A percentile compares a stretch with the other conserved stretches of the same genome.
These are phyloP conservation scores for Tupaia tana DNA, from an alignment of 2,113 vertebrate genomes.

Conservation along the genomic window DNA sequence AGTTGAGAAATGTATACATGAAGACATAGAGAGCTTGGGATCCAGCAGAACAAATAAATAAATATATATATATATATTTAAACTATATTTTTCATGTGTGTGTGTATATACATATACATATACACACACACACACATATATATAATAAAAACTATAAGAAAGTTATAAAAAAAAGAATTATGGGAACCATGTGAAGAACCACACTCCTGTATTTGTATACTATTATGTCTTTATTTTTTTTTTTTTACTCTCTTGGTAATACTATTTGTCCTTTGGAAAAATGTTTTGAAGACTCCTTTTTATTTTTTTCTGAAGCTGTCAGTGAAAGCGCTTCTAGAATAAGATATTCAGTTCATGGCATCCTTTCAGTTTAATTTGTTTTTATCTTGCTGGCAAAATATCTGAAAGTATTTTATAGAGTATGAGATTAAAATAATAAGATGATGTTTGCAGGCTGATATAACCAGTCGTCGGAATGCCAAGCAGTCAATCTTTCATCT, in stretches of 20 bases:
- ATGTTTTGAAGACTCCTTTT: background rate
- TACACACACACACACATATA: too few relatives aligned
- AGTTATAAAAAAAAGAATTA: background rate
- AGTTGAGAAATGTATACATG: background rate
- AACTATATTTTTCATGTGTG: too few relatives aligned
- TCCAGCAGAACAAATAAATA: background rate
- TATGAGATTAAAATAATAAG: conserved; percentile 22
- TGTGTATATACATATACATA: too few relatives aligned
- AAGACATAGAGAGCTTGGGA: background rate
- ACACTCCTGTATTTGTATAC: background rate
- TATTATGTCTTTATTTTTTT: background rate
- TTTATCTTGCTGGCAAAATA: conserved; percentile 32
- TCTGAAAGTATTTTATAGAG: background rate
- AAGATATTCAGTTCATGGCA: background rate
- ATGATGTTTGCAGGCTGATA: background rate
- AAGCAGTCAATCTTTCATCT: background rate
- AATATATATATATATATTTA: background rate
- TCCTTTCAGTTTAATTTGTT: background rate
- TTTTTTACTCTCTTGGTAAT: background rate
- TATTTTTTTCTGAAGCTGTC: background rate
- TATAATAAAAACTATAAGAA: background rate
- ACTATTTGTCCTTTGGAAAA: background rate
- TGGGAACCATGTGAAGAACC: background rate
- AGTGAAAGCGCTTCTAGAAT: background rate
- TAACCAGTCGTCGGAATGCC: background rate